Percentiles rank a stretch among this genome's conserved stretches.
Conservation (phyloP, 2,888 invertebrate species). For the Coelogynopora nodosa region DNA sequence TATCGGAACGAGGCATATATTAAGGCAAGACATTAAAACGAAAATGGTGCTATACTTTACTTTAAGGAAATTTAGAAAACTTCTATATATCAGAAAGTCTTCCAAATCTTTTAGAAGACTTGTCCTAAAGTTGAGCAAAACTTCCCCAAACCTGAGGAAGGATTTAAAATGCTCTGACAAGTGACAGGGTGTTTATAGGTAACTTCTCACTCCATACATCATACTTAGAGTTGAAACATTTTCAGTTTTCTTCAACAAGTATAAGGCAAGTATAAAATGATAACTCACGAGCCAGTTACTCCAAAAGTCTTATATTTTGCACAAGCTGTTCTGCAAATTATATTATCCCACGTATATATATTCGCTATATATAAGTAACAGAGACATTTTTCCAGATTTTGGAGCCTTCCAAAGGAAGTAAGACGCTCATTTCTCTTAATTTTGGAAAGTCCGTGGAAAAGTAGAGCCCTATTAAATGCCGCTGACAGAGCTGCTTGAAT, state of each 20-base stretch:
- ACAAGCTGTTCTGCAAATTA: not conserved
- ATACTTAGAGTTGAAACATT: not conserved
- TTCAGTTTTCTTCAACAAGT: too few relatives aligned
- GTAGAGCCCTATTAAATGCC: not conserved
- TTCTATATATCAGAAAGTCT: too few relatives aligned
- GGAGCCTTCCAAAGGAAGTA: not conserved
- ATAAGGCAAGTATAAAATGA: too few relatives aligned
- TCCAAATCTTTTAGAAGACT: too few relatives aligned
- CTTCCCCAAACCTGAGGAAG: not conserved
- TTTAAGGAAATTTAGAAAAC: too few relatives aligned
- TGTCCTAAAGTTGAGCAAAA: too few relatives aligned
- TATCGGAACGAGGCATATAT: too few relatives aligned
- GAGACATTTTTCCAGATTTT: not conserved
- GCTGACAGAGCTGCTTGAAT: not conserved
- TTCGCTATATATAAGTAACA: not conserved
- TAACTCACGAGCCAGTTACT: not conserved
- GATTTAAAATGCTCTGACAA: not conserved
- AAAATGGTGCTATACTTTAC: too few relatives aligned
- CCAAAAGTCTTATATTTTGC: not conserved
- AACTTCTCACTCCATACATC: conserved; percentile 12
- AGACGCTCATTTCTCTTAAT: not conserved
- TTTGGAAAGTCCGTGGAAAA: not conserved
- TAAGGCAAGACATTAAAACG: not conserved
- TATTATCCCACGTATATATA: not conserved
- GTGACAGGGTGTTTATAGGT: conserved; percentile 11